These are phyloP conservation scores for Zaprionus gabonicus DNA, from an alignment of 1,140 invertebrate species.

Conservation along the genomic window DNA sequence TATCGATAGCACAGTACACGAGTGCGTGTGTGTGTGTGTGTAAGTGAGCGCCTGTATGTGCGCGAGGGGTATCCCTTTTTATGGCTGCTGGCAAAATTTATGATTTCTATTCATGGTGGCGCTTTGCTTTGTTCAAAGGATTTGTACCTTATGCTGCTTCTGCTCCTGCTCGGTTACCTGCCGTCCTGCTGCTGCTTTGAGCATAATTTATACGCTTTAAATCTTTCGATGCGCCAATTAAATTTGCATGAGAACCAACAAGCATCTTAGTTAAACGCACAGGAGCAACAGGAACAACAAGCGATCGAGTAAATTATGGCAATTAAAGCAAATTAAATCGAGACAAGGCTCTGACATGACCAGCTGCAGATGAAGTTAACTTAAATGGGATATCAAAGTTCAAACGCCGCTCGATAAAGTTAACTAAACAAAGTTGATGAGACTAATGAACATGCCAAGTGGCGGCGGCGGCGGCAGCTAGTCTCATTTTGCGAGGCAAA, in stretches of 20 bases:
- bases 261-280: slow-evolving; percentile 12
- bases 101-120: slow-evolving; percentile 68
- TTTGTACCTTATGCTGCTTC: slow-evolving; percentile 60
- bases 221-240: slow-evolving; percentile 43
- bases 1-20: slow-evolving; percentile 64
- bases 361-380: slow-evolving; percentile 44
- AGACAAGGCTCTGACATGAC: slow-evolving; percentile 10
- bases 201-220: slow-evolving; percentile 71
- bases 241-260: slow-evolving; percentile 70
- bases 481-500: slow-evolving; percentile 26
- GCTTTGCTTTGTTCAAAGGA: slow-evolving; percentile 70
- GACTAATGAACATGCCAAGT: slow-evolving; percentile 69
- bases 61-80: slow-evolving; percentile 49
- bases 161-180: slow-evolving; percentile 1
- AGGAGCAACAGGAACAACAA: slow-evolving; percentile 13
- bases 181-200: slow-evolving; percentile 36
- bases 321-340: slow-evolving; percentile 56
- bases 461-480: background rate
- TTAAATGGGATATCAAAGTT: slow-evolving; percentile 69
- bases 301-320: slow-evolving; percentile 49
- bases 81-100: slow-evolving; percentile 81
- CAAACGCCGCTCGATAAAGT: slow-evolving; percentile 71
- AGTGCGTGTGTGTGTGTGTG: background rate
- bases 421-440: slow-evolving; percentile 70
- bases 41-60: background rate